Evolutionary conservation across 2,113 vertebrate genomes (phyloP), one percentile per base, ranked within the genome.

Genomic region (Gymnogyps californianus): DNA sequence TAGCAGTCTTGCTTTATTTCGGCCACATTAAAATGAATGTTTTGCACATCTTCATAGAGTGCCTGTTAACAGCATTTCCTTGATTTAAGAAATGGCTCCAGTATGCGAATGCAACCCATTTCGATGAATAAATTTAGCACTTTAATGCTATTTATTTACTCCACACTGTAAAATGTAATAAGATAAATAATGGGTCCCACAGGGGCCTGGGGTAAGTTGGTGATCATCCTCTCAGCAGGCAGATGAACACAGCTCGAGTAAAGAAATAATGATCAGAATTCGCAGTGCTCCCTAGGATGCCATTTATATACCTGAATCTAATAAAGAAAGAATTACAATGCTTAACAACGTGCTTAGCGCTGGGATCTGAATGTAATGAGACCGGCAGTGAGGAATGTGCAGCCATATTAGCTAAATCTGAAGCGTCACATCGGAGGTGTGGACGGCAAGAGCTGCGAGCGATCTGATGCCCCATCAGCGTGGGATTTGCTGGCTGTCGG

Each of bases 71-170:
- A 90, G 81, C 81, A 16, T 84, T 91, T 44, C 64, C 85, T 71
- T 96, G 95, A 96, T 98, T 96, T 96, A 93, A 96, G 94, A 87
- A 96, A 94, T 67, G 93, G 86, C 76, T 86, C 36, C 69, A 16
- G 55, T 77, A 66, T 83, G 93, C 44, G 66, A 97, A 93, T 42
- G 44, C 91, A 77, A 65, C 86, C 94, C 91, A 46, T 96, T 97
- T 75, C n/a, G 13, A 58, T 87, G 96, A 97, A 97, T 97, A 96
- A 97, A 97, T 98, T 97, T 94, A 96, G 96, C 93, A 91, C 90
- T 98, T 97, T 97, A 95, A 96, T 96, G 92, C 93, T 93, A 95
- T 98, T 98, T 98, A 98, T 98, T 98, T 98, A 98, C 97, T 97
- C 95, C 66, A 54, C 34, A 14, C 90, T 93, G 85, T 95, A 97